These are phyloP conservation scores for Euwallacea fornicatus DNA, from an alignment of 1,140 invertebrate species.

Conservation along the genomic window DNA sequence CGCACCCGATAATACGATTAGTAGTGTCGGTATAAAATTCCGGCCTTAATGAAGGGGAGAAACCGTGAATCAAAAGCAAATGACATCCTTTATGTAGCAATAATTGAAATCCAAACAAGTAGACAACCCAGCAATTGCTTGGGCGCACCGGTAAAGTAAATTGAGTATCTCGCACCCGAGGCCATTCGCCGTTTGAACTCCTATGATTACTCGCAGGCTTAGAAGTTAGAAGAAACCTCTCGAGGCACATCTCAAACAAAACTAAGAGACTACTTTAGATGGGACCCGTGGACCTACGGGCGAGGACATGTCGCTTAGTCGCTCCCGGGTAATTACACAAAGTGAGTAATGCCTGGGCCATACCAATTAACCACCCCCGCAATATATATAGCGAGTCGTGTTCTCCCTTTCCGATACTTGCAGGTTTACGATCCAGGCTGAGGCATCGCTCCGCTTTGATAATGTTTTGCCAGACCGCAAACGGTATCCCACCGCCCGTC, in stretches of 20 bases:
- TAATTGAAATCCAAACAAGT: constrained; percentile 39
- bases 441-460: constrained; percentile 37
- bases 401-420: constrained; percentile 35
- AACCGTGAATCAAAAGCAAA: constrained; percentile 31
- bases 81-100: constrained; percentile 40
- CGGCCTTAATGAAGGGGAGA: neutral
- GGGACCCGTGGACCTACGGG: constrained; percentile 36
- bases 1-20: too few species aligned
- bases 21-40: too few species aligned
- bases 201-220: constrained; percentile 18
- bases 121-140: constrained; percentile 29
- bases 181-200: constrained; percentile 29
- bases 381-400: constrained; percentile 32
- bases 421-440: constrained; percentile 35
- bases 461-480: constrained; percentile 40
- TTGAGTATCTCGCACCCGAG: constrained; percentile 31
- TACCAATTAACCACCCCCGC: constrained; percentile 47
- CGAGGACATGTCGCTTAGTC: constrained; percentile 52
- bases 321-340: constrained; percentile 53
- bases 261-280: constrained; percentile 34
- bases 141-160: constrained; percentile 31
- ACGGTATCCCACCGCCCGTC: constrained; percentile 19
- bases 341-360: constrained; percentile 51
- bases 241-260: constrained; percentile 23
- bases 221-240: constrained; percentile 27